Evolutionary conservation across 2,797 vertebrate species (phyloP), one percentile per base, ranked within the genome.

Genomic region (Sebastes alutus): DNA sequence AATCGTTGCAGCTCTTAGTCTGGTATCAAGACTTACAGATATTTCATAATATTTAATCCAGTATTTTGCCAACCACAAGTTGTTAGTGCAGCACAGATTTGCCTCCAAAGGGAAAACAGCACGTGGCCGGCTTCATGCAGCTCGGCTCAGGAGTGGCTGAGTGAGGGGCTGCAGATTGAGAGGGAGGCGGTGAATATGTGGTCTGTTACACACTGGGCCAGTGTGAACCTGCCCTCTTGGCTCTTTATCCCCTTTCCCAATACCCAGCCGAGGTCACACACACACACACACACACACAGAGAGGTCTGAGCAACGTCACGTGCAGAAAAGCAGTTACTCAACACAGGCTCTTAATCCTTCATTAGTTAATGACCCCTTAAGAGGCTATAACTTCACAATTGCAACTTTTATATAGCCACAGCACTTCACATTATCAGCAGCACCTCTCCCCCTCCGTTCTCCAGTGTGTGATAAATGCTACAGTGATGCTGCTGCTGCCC

Each of bases 201-300:
- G 65, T 30, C 74, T 81, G 52, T 75, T 78, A 61, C 75, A 86
- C 62, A 79, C 63, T 68, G 68, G 65, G 63, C 70, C 46, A 71
- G 85, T 85, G 62, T 88, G 33, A 87, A 77, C 84, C 38, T 77
- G 78, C 71, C 83, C 55, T 33, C 75, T 25, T 14, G 14, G 72
- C 25, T 81, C 61, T 75, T 77, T 82, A 64, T 75, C 76, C 74
- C 29, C 32, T 42, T 46, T 62, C 38, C 55, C 61, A 68, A 29
- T 54, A 18, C 16, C 9, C 62, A 11, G 59, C 54, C 22, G 12
- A 23, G 7, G 54, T 33, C 42, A 67, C 54, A 33, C 62, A 63
- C 49, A 35, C 66, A 33, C 62, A 63, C 49, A 35, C 66, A 18
- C 4, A 62, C 56, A 38, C 25, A 23, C 25, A 33, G 1, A n/a